These are phyloP conservation scores for Nomada flava DNA, from an alignment of 2,888 invertebrate genomes.

Conservation along the genomic window DNA sequence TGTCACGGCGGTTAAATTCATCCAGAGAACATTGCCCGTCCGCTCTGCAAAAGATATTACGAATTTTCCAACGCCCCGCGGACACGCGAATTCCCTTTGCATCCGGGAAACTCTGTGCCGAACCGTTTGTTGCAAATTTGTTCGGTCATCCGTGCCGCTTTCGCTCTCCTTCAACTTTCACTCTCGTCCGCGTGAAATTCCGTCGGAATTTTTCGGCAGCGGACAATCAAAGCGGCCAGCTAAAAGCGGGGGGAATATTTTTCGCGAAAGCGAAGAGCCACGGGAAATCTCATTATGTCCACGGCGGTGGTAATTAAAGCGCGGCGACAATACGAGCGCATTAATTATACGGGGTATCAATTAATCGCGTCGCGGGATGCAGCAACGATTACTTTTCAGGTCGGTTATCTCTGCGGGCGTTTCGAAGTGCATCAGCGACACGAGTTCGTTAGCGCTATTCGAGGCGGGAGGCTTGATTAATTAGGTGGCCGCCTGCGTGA, in stretches of 20 bases:
- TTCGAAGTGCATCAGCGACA: conserved; percentile 43
- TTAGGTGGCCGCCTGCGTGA: conserved; percentile 35
- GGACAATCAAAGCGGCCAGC: not conserved
- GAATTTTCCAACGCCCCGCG: too few species aligned
- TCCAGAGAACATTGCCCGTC: not conserved
- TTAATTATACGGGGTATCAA: conserved; percentile 40
- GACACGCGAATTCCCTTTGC: not conserved
- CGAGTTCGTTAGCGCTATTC: conserved; percentile 61
- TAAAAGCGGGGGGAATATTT: not conserved
- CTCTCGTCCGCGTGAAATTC: not conserved
- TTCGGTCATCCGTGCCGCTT: not conserved
- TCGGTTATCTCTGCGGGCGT: conserved; percentile 28
- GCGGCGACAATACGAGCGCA: not conserved
- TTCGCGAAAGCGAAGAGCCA: not conserved
- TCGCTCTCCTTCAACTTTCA: not conserved
- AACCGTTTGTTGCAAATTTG: too few species aligned
- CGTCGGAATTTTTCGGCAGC: too few species aligned
- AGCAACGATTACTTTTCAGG: conserved; percentile 41
- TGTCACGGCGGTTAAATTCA: conserved; percentile 1
- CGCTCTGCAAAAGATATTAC: too few species aligned
- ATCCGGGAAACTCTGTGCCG: not conserved
- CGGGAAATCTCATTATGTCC: not conserved
- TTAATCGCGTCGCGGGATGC: conserved; percentile 22
- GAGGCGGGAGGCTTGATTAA: conserved; percentile 60
- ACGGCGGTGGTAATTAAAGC: conserved; percentile 21